Evolutionary conservation across 1,140 invertebrate species (phyloP), one percentile per base, ranked within the genome.

Genomic region (Nebria ingens): DNA sequence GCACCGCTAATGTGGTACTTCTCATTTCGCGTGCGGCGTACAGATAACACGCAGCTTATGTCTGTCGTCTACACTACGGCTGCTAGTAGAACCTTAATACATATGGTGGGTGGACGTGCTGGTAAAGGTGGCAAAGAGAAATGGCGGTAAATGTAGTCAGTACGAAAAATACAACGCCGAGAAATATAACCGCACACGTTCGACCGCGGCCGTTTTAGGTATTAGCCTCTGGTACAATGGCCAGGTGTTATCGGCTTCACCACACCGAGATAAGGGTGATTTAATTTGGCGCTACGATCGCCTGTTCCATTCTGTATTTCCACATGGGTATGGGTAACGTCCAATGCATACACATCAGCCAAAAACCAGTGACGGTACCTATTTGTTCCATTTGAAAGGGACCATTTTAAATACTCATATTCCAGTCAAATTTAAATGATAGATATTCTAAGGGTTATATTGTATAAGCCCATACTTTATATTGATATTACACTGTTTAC

Each of bases 21-120:
- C 40, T 45, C 40, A 45, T 45, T 45, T 45, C 40, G 40, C 40
- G 40, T 45, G 40, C 40, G 15, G 6, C 9, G 9, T 45, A 12
- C 40, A 11, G 40, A 45, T 45, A 45, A 45, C 40, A 45, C 40
- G 40, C 40, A 45, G 40, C 15, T 45, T 45, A 45, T 45, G 40
- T 45, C 15, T 45, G 9, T 3, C 40, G 15, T 45, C 15, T 45
- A 45, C 4, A 45, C 6, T 12, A 17, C 40, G 40, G 6, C 9
- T 9, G 40, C 17, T 45, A n/a, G n/a, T n/a, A n/a, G n/a, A n/a
- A n/a, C n/a, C n/a, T n/a, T n/a, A n/a, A n/a, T n/a, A 45, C 6
- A 17, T 9, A 45, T 9, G 15, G 4, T 45, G 15, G 40, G 3
- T 12, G 3, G 15, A 4, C 9, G 15, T 17, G 40, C 40, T 17